phyloP scores from a whole-genome alignment of 1,140 invertebrate species.

The Akabosia matsudoensis region DNA sequence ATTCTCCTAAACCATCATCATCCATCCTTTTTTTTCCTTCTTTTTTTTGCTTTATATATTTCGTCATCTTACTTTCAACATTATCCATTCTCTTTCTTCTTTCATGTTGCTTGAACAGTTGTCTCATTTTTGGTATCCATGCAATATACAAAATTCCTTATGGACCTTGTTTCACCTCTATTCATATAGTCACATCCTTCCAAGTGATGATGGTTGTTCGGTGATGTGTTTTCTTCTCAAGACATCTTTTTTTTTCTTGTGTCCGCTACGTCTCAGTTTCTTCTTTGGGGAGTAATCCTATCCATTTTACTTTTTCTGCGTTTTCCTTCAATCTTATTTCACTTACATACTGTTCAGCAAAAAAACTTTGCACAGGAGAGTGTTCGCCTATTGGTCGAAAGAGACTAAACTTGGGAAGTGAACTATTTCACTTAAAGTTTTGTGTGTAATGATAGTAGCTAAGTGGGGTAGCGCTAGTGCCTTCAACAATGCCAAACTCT shows the following conservation, averaged over 20 bases:
- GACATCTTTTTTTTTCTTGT: background rate
- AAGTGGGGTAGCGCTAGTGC: no score
- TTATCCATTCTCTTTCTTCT: constrained; percentile 7
- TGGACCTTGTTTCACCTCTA: constrained; percentile 9
- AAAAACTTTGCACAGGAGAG: background rate
- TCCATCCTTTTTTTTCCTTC: background rate
- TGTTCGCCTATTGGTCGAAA: background rate
- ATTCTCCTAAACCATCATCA: background rate
- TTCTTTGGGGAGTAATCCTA: constrained; percentile 15
- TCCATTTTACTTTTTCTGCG: background rate
- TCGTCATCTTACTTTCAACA: background rate
- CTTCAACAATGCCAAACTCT: no score
- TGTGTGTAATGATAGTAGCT: no score
- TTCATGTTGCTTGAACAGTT: background rate
- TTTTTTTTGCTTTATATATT: background rate
- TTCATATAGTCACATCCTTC: background rate
- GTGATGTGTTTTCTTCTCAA: background rate
- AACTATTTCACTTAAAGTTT: no score
- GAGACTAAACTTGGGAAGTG: background rate
- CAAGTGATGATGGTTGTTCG: background rate
- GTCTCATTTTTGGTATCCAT: background rate
- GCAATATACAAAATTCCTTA: no score
- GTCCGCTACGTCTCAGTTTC: background rate
- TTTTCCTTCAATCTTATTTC: constrained; percentile 1
- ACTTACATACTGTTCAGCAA: background rate